Evolutionary conservation across 2,888 invertebrate genomes (phyloP), one percentile per base, ranked within the genome.

Genomic region (Carpatolechia fugitivella): DNA sequence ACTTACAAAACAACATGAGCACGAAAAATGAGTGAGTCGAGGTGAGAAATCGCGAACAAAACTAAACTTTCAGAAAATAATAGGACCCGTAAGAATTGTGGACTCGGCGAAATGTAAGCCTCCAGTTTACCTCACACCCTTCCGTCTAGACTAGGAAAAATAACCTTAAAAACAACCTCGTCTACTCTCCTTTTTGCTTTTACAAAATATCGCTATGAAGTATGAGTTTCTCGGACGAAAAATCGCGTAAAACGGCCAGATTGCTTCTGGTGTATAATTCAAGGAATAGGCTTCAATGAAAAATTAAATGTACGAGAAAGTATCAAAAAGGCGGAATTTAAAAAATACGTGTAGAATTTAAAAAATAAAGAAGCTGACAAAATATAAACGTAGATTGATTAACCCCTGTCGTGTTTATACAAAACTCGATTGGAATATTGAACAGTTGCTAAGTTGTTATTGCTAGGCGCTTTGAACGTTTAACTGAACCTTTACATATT

Each of bases 131-230:
- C 57, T 56, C 55, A 31, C 54, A 52, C 62, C 59, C 62, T 56
- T 57, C 58, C 65, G 84, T 83, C 79, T 81, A 79, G 79, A 80
- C 80, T 68, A 56, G 55, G 59, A 57, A 65, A 65, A 65, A 65
- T 65, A 66, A 68, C 75, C 72, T 74, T 70, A 71, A 69, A 65
- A 72, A 49, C 44, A 52, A 54, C 18, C 33, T 8, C n/a, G 18
- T 49, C n/a, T n/a, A 3, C 24, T 24, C 24, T 41, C 20, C 20
- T 14, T 49, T 49, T 49, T 49, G 18, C 18, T 20, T 44, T 29
- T 24, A 20, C n/a, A 29, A 24, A 41, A 44, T 20, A 44, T 29
- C 20, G 30, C 2, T 7, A 30, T 30, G 11, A 35, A 35, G 20
- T 35, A 49, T 35, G 31, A 49, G 33, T 35, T 36, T 36, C 49